These are phyloP conservation scores for Eulacestoma nigropectus DNA, from an alignment of 2,113 vertebrate species.

Conservation along the genomic window DNA sequence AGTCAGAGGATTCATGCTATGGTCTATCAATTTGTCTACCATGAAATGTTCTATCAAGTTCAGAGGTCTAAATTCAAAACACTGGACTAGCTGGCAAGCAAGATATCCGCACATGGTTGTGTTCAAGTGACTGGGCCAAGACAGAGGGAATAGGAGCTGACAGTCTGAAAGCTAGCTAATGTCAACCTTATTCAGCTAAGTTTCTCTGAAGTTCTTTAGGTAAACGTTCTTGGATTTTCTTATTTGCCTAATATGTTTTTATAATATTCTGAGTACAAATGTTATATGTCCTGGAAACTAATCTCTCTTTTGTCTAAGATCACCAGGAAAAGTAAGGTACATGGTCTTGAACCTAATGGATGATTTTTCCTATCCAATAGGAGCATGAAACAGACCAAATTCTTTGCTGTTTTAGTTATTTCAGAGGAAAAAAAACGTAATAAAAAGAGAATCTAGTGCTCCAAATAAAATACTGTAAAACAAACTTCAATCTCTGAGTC, in stretches of 20 bases:
- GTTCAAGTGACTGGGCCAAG: neutral
- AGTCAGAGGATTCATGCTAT: neutral
- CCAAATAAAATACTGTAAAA: conserved; percentile 8
- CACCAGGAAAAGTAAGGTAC: neutral
- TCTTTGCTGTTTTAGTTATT: neutral
- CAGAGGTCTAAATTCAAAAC: neutral
- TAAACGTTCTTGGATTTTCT: neutral
- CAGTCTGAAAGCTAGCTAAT: neutral
- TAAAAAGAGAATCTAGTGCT: neutral
- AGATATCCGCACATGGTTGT: neutral
- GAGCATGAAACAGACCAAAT: neutral
- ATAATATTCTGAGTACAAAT: neutral
- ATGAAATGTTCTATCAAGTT: neutral
- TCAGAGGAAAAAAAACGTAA: neutral
- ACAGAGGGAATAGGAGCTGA: neutral
- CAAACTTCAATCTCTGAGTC: neutral
- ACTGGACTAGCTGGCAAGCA: neutral
- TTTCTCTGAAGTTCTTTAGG: neutral
- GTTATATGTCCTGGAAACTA: neutral
- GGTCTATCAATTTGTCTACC: neutral
- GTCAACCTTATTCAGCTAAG: neutral
- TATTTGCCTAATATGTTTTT: neutral
- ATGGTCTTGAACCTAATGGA: neutral
- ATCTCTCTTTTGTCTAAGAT: neutral
- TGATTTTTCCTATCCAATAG: neutral